A percentile compares a stretch with the other conserved stretches of the same genome.
Conservation (phyloP, 2,797 vertebrate genomes). For the Eulemur albifrons region DNA sequence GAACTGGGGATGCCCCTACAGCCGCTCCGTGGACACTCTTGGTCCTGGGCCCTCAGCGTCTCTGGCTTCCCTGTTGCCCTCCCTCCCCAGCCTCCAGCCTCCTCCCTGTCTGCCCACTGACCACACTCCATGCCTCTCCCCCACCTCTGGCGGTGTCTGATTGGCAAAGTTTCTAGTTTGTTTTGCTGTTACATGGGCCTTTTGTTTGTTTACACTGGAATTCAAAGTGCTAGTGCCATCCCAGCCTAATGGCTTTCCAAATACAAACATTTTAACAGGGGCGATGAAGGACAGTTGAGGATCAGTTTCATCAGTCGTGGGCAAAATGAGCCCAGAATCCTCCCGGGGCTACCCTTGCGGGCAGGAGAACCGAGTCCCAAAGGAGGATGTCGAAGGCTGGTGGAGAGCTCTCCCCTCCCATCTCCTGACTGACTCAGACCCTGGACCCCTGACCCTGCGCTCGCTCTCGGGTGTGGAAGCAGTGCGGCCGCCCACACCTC, state of each 20-base stretch:
- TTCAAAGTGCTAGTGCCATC: not conserved
- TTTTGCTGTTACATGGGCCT: not conserved
- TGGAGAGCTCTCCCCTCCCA: not conserved
- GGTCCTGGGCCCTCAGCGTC: not conserved
- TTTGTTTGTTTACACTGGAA: not conserved
- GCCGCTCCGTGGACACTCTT: not conserved
- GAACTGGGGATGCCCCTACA: not conserved
- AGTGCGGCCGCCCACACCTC: not conserved
- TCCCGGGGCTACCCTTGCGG: not conserved
- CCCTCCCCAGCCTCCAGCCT: not conserved
- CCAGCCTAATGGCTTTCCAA: not conserved
- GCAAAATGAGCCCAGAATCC: not conserved
- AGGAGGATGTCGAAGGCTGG: not conserved
- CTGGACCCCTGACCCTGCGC: not conserved
- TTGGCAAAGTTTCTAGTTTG: not conserved
- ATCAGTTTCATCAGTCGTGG: not conserved
- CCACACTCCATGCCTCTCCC: too few species aligned
- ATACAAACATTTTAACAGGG: not conserved
- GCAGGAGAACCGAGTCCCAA: not conserved
- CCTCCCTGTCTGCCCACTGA: not conserved
- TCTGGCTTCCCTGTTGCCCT: not conserved
- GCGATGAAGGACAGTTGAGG: not conserved
- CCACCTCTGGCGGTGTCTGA: not conserved
- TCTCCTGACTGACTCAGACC: not conserved
- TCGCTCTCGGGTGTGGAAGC: not conserved